Base-by-base conservation (phyloP, 2,797 vertebrate species). In the Odontamblyopus lacepedii region DNA sequence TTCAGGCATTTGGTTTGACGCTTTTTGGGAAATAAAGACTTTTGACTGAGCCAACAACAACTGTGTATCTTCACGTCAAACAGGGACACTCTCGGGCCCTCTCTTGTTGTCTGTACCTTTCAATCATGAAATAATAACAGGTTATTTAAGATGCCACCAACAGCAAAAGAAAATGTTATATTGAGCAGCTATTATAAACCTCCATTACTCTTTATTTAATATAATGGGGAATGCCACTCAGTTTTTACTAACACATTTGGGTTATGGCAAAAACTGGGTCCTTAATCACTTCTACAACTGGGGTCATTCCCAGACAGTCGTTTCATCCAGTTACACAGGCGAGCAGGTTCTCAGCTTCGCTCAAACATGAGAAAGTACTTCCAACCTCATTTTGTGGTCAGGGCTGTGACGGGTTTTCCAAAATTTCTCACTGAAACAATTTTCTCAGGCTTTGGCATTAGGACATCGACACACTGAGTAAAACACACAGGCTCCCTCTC, bases 211-310 rank as follows among this genome's bases (percentile, higher is more conserved):
- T 76, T 77, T 64, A 67, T 83, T 85, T 87, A 81, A 86, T 67
- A 77, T 78, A 73, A 64, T 63, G 70, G 74, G 75, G 74, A 87
- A 73, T 82, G 79, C 78, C 74, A 75, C 80, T 87, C 63, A 82
- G 85, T 80, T 76, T 61, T 88, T 86, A 80, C 82, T 85, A 88
- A 90, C 85, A 87, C 87, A 84, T 88, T 87, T 75, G 71, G 80
- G 79, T 87, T 86, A 83, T 80, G 83, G 87, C 75, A 72, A 88
- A 23, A 89, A 83, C 72, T 76, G 79, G 78, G 76, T 84, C 73
- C 82, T 86, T 90, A 86, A 91, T 90, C 84, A 88, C 85, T 92
- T 90, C 84, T 89, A 76, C 88, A 89, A 78, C 88, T 59, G 75
- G 79, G 88, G 88, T 90, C 88, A 81, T 89, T 89, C 86, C 82